A percentile compares a stretch with the other conserved stretches of the same genome.
Conservation (phyloP, 2,888 invertebrate species). For the Coelinius sp. region DNA sequence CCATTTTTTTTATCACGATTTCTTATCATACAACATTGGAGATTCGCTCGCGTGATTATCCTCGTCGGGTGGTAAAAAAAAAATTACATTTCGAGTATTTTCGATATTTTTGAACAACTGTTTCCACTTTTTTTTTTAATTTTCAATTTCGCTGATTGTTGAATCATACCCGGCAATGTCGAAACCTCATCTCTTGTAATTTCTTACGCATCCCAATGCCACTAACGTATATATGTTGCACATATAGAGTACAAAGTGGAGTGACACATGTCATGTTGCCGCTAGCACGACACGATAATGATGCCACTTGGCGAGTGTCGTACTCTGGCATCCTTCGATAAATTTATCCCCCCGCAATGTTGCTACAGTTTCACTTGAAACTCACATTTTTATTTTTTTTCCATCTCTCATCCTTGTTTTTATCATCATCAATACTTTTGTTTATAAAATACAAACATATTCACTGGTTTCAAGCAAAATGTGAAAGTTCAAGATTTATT, state of each 20-base stretch:
- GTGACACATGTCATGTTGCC: slow-evolving; percentile 45
- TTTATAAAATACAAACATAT: slow-evolving; percentile 12
- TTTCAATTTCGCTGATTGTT: background rate
- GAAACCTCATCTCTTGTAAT: slow-evolving; percentile 20
- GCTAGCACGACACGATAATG: slow-evolving; percentile 48
- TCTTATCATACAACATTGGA: slow-evolving; percentile 14
- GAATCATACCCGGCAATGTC: slow-evolving; percentile 21
- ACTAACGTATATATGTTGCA: slow-evolving; percentile 26
- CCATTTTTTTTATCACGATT: background rate
- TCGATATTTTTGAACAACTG: slow-evolving; percentile 2
- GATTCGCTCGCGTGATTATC: background rate
- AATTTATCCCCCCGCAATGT: slow-evolving; percentile 36
- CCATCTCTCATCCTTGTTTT: slow-evolving; percentile 18
- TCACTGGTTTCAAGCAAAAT: slow-evolving; percentile 22
- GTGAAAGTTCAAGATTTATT: slow-evolving; percentile 51
- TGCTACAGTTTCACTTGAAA: slow-evolving; percentile 2
- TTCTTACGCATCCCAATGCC: slow-evolving; percentile 24
- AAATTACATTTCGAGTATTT: background rate
- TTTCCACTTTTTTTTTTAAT: background rate
- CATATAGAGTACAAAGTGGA: slow-evolving; percentile 30
- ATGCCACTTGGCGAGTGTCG: slow-evolving; percentile 42
- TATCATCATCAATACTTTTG: slow-evolving; percentile 24
- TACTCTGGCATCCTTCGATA: slow-evolving; percentile 37
- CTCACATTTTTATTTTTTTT: background rate
- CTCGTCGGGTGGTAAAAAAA: background rate